A percentile compares a stretch with the other conserved stretches of the same genome.
These are phyloP conservation scores for Nyctereutes procyonoides DNA, from an alignment of 2,113 vertebrate species.

Conservation along the genomic window DNA sequence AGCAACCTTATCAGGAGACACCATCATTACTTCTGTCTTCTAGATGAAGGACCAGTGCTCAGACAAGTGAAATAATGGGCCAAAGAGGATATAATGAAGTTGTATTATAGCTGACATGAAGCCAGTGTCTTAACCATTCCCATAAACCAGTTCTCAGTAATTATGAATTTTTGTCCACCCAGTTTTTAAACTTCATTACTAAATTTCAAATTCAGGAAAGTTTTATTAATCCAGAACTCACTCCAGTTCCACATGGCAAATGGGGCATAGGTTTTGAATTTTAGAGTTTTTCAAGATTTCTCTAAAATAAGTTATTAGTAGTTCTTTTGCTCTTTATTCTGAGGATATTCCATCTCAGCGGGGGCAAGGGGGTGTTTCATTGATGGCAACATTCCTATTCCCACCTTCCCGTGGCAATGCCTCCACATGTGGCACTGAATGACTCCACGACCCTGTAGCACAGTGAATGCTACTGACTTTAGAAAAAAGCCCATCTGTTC, in stretches of 20 bases:
- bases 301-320: neutral
- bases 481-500: neutral
- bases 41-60: neutral
- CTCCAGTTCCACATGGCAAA: neutral
- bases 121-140: too few species aligned
- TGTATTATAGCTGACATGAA: neutral
- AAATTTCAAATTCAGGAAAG: neutral
- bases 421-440: neutral
- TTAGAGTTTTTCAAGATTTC: neutral
- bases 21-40: neutral
- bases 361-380: fast-evolving
- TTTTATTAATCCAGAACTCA: neutral
- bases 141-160: fast-evolving
- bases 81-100: fast-evolving
- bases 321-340: neutral
- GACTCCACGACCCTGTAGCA: neutral
- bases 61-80: neutral
- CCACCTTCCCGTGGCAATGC: fast-evolving
- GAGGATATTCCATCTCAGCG: neutral
- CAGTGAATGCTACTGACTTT: neutral
- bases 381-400: fast-evolving
- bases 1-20: fast-evolving
- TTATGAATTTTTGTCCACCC: neutral
- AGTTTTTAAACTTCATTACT: neutral
- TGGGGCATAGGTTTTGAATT: neutral